Evolutionary conservation across 2,797 vertebrate species (phyloP).

Genomic region (Mus caroli): DNA sequence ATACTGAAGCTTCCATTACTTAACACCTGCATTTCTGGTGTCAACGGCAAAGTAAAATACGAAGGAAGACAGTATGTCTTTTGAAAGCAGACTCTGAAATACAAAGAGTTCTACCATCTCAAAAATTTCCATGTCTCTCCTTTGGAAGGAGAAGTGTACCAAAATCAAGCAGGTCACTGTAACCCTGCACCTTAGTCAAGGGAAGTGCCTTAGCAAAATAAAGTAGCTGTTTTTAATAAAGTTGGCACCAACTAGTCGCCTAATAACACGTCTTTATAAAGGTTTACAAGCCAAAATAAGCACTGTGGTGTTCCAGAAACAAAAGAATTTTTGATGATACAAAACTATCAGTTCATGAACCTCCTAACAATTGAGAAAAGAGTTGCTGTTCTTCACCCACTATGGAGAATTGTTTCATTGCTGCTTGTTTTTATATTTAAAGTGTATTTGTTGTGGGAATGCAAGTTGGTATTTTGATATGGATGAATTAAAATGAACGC

Average conservation of each 20-base stretch:
- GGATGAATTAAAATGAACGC: conserved; percentile 40
- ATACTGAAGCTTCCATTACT: conserved; percentile 9
- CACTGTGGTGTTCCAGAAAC: conserved; percentile 63
- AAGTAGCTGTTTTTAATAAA: conserved; percentile 78
- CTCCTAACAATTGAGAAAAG: conserved; percentile 76
- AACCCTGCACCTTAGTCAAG: conserved; percentile 63
- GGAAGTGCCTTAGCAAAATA: conserved; percentile 70
- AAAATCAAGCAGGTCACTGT: conserved; percentile 65
- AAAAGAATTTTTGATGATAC: conserved; percentile 78
- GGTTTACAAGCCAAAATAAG: conserved; percentile 81
- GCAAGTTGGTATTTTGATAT: neutral
- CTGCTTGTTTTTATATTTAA: conserved; percentile 39
- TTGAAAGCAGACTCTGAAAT: conserved; percentile 50
- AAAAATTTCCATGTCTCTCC: conserved; percentile 78
- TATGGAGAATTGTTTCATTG: conserved; percentile 53
- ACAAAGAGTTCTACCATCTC: neutral
- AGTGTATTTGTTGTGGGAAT: neutral
- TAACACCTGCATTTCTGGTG: conserved; percentile 36
- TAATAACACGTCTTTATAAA: conserved; percentile 72
- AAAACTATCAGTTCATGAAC: conserved; percentile 79
- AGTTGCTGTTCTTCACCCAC: conserved; percentile 76
- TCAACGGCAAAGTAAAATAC: conserved; percentile 13
- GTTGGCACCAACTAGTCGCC: conserved; percentile 67
- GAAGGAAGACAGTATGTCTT: conserved; percentile 62
- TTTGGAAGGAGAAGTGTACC: conserved; percentile 24